Evolutionary conservation across 1,140 invertebrate genomes (phyloP).

Genomic region (Littorina saxatilis): DNA sequence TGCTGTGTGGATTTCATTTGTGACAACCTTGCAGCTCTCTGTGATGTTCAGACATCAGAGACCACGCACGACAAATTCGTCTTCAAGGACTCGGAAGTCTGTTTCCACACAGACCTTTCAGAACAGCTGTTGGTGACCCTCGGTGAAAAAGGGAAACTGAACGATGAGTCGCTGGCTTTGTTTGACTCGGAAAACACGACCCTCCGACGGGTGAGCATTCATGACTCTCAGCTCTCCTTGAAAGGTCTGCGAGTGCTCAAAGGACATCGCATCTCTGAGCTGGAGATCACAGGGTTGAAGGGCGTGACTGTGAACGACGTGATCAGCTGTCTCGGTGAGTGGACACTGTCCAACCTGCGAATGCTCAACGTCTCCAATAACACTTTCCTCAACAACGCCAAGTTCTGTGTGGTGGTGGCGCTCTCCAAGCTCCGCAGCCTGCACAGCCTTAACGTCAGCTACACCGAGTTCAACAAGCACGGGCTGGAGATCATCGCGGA

Average conservation of each 20-base stretch:
- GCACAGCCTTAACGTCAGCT: slow-evolving; percentile 83
- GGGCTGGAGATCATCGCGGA: slow-evolving; percentile 83
- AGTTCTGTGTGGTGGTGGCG: slow-evolving; percentile 75
- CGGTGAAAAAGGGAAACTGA: slow-evolving; percentile 81
- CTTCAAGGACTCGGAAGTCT: slow-evolving; percentile 82
- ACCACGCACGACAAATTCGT: slow-evolving; percentile 75
- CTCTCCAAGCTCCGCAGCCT: slow-evolving; percentile 79
- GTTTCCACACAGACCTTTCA: slow-evolving; percentile 83
- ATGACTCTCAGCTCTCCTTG: slow-evolving; percentile 78
- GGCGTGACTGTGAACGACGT: slow-evolving; percentile 82
- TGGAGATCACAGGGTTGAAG: slow-evolving; percentile 82
- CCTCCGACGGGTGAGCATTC: slow-evolving; percentile 78
- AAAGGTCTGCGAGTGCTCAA: slow-evolving; percentile 82
- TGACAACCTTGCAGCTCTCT: slow-evolving; percentile 82
- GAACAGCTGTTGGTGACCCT: slow-evolving; percentile 82
- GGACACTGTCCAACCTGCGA: slow-evolving; percentile 83
- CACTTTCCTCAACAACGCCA: slow-evolving; percentile 80
- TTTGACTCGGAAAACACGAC: slow-evolving; percentile 83
- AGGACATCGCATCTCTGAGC: slow-evolving; percentile 80
- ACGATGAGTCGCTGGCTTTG: slow-evolving; percentile 81
- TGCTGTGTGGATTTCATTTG: slow-evolving; percentile 84
- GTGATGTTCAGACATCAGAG: slow-evolving; percentile 73
- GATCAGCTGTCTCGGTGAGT: slow-evolving; percentile 84
- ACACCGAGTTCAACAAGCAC: slow-evolving; percentile 84
- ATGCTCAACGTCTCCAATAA: slow-evolving; percentile 83